Evolutionary conservation across 2,888 invertebrate species (phyloP).

Genomic region (Cylloceria caligata): DNA sequence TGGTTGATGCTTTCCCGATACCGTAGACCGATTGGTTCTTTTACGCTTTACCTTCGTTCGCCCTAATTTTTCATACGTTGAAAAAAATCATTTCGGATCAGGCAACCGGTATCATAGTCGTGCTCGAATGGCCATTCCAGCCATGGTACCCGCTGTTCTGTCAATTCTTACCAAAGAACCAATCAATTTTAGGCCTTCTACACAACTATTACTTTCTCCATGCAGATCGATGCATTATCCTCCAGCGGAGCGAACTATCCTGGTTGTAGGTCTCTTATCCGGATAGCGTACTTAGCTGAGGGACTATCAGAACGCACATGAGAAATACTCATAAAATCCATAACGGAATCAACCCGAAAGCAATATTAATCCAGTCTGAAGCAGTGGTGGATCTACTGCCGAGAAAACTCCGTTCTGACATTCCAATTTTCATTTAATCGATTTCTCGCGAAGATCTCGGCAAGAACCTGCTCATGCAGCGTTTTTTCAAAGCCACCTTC

Average conservation of each 20-base stretch:
- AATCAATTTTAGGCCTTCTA: conserved; percentile 53
- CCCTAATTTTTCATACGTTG: conserved; percentile 38
- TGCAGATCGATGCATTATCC: conserved; percentile 69
- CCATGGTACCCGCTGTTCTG: conserved; percentile 45
- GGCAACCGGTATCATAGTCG: too few species aligned
- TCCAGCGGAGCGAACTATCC: conserved; percentile 18
- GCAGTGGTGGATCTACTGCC: conserved; percentile 64
- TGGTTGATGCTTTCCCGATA: conserved; percentile 64
- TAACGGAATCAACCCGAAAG: conserved; percentile 36
- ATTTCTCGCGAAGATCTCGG: conserved; percentile 31
- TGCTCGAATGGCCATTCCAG: too few species aligned
- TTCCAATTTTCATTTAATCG: too few species aligned
- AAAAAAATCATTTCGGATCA: too few species aligned
- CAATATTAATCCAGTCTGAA: conserved; percentile 45
- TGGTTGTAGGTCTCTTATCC: conserved; percentile 69
- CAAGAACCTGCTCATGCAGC: conserved; percentile 28
- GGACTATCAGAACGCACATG: conserved; percentile 1
- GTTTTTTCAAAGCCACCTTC: conserved; percentile 17
- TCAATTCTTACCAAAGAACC: neutral
- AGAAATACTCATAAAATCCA: conserved; percentile 35
- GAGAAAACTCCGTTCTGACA: conserved; percentile 24
- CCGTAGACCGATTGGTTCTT: conserved; percentile 55
- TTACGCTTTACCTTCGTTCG: conserved; percentile 63
- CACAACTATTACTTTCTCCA: conserved; percentile 67
- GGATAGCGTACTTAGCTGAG: conserved; percentile 41